These are phyloP conservation scores for Carettochelys insculpta DNA, from an alignment of 2,113 vertebrate genomes.

Conservation along the genomic window DNA sequence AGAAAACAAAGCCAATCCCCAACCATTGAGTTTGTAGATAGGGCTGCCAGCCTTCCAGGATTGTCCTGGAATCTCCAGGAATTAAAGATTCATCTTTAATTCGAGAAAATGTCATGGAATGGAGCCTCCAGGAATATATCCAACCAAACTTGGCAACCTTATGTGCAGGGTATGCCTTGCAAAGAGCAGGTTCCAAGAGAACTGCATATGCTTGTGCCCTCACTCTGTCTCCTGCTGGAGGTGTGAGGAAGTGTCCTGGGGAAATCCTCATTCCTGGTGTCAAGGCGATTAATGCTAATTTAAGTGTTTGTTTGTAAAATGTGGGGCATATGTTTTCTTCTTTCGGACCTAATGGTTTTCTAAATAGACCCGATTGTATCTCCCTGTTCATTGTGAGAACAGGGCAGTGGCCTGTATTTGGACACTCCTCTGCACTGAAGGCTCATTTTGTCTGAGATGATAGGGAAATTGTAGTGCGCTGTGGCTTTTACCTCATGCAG, in stretches of 20 bases:
- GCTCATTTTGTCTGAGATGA: conserved; percentile 49
- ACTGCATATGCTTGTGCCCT: neutral
- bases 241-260: neutral
- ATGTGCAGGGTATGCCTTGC: neutral
- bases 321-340: neutral
- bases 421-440: conserved; percentile 19
- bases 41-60: too few relatives aligned
- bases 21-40: too few relatives aligned
- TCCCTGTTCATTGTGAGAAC: conserved; percentile 18
- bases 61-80: too few relatives aligned
- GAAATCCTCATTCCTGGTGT: neutral
- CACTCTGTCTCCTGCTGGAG: neutral
- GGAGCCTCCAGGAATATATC: too few relatives aligned
- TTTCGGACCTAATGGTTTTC: conserved; percentile 15
- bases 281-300: neutral
- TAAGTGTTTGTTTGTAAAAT: neutral
- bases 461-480: conserved; percentile 72
- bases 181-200: neutral
- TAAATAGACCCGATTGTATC: conserved; percentile 33
- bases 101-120: too few relatives aligned
- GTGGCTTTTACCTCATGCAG: conserved; percentile 61
- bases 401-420: neutral
- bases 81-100: too few relatives aligned
- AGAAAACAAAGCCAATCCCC: too few relatives aligned
- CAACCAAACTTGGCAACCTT: neutral